Percentiles rank a stretch among this genome's conserved stretches.
phyloP scores from a whole-genome alignment of 2,888 invertebrate genomes.

The Callosobruchus maculatus region DNA sequence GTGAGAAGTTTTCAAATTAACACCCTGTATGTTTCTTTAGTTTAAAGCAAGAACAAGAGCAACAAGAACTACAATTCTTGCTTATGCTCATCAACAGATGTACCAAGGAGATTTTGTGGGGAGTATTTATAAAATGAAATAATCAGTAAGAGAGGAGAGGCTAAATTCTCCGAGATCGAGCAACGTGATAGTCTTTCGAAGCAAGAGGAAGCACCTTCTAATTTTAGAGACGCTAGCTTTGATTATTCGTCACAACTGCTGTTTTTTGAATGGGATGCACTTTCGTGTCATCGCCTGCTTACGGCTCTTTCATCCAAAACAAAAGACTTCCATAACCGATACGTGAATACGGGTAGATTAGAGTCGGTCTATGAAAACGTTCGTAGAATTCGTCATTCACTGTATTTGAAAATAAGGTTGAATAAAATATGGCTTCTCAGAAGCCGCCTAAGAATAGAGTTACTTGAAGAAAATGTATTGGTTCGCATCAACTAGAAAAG shows the following conservation, averaged over 20 bases:
- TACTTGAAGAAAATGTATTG: too few relatives aligned
- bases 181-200: background rate
- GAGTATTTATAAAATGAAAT: too few relatives aligned
- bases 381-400: background rate
- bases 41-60: too few relatives aligned
- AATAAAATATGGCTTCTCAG: background rate
- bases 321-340: background rate
- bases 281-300: background rate
- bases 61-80: too few relatives aligned
- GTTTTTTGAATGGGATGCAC: background rate
- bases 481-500: too few relatives aligned
- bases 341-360: background rate
- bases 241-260: background rate
- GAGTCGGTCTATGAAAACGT: background rate
- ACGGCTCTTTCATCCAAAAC: background rate
- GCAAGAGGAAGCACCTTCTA: background rate
- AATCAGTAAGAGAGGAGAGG: too few relatives aligned
- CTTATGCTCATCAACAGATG: too few relatives aligned
- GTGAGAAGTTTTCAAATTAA: too few relatives aligned
- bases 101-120: too few relatives aligned
- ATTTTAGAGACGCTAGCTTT: background rate
- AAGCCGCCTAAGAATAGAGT: too few relatives aligned
- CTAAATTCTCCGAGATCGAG: background rate
- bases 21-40: too few relatives aligned
- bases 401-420: background rate